A percentile compares a stretch with the other conserved stretches of the same genome.
These are phyloP conservation scores for Panthera tigris DNA, from an alignment of 2,113 vertebrate species.

Conservation along the genomic window DNA sequence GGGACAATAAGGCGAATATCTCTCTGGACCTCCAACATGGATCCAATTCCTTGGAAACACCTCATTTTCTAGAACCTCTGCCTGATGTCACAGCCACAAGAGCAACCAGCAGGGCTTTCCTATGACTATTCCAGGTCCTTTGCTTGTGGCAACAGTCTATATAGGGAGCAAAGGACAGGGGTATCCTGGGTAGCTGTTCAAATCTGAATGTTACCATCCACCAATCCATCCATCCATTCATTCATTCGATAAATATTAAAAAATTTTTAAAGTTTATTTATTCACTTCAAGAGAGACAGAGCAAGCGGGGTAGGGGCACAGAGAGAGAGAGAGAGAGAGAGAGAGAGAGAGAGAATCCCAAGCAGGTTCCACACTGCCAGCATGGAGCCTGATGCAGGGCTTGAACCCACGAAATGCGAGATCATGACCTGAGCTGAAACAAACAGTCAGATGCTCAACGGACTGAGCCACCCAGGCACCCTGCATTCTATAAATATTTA, in stretches of 20 bases:
- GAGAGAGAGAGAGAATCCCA: too few species aligned
- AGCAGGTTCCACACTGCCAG: too few species aligned
- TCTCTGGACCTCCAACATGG: neutral
- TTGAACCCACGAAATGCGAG: too few species aligned
- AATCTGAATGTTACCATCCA: neutral
- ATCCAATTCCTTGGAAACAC: neutral
- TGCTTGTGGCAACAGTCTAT: neutral
- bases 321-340: too few species aligned
- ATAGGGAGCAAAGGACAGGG: neutral
- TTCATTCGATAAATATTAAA: neutral
- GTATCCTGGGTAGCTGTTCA: neutral
- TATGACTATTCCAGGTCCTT: neutral
- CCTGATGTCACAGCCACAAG: neutral
- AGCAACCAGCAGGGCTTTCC: neutral
- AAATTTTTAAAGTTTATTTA: too few species aligned
- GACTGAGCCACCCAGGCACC: too few species aligned
- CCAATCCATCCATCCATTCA: neutral
- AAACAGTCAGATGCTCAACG: too few species aligned
- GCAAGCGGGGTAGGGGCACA: too few species aligned
- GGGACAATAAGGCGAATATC: neutral
- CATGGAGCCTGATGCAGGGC: too few species aligned
- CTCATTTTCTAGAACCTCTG: neutral
- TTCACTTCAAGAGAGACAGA: too few species aligned
- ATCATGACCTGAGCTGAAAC: too few species aligned
- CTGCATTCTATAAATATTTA: neutral